Evolutionary conservation across 2,797 vertebrate species (phyloP).

Genomic region (Girardinus metallicus): DNA sequence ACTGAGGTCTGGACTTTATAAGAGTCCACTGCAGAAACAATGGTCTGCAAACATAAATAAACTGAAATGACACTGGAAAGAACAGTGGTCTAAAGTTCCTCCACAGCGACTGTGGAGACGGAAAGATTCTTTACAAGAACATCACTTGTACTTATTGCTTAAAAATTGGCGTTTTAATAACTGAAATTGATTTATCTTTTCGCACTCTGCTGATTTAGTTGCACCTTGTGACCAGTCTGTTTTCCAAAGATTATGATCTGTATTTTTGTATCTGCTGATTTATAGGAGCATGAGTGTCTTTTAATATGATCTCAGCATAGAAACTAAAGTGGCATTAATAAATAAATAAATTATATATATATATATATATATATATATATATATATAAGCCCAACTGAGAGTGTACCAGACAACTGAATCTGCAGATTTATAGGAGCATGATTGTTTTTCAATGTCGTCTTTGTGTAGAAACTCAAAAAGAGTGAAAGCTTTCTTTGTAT

Average conservation of each 20-base stretch:
- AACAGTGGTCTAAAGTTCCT: not conserved
- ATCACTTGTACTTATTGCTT: not conserved
- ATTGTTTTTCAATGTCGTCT: not conserved
- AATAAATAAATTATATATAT: too few relatives aligned
- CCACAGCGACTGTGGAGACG: not conserved
- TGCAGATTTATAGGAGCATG: not conserved
- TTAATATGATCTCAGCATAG: too few relatives aligned
- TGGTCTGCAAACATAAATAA: not conserved
- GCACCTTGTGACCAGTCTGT: not conserved
- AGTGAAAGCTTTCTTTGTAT: slow-evolving; percentile 34
- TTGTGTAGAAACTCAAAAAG: slow-evolving; percentile 25
- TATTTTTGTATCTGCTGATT: not conserved
- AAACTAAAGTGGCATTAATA: too few relatives aligned
- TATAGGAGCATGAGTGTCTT: too few relatives aligned
- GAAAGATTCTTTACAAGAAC: too few relatives aligned
- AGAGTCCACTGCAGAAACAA: not conserved
- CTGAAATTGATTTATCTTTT: not conserved
- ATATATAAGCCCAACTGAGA: too few relatives aligned
- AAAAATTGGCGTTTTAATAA: not conserved
- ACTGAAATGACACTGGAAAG: not conserved
- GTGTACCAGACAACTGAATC: too few relatives aligned
- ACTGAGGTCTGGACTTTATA: too few relatives aligned
- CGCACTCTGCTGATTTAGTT: not conserved
- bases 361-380: too few relatives aligned
- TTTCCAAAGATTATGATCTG: too few relatives aligned